Evolutionary conservation across 2,113 vertebrate genomes (phyloP).

Genomic region (Sander lucioperca): DNA sequence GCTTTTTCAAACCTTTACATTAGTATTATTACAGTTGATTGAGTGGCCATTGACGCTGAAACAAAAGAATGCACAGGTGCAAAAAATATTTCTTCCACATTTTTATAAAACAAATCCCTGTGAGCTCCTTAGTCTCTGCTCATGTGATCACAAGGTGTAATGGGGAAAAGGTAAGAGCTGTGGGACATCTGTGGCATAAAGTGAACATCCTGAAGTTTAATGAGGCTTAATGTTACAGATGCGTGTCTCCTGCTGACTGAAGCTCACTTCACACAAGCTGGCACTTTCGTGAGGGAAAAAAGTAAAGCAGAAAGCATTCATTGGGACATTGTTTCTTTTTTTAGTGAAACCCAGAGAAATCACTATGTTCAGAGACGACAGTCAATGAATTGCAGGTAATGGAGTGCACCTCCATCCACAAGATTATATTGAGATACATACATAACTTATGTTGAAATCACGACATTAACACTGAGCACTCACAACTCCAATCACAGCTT

Average conservation of each 20-base stretch:
- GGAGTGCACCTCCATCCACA: background rate
- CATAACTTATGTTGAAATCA: too few species aligned
- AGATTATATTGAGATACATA: background rate
- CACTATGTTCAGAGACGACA: background rate
- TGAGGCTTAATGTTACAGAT: slow-evolving; percentile 63
- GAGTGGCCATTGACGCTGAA: background rate
- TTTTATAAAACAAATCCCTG: slow-evolving; percentile 9
- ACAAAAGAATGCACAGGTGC: background rate
- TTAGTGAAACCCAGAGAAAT: background rate
- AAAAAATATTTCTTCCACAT: background rate
- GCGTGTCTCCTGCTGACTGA: slow-evolving; percentile 46
- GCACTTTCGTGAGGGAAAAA: background rate
- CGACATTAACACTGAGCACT: background rate
- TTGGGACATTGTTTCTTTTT: background rate
- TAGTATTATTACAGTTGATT: background rate
- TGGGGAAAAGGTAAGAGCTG: slow-evolving; percentile 24
- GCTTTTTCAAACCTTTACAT: slow-evolving; percentile 4
- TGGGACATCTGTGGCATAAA: slow-evolving; percentile 32
- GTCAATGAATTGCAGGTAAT: background rate
- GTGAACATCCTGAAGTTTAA: slow-evolving; percentile 52
- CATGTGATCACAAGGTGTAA: slow-evolving; percentile 5
- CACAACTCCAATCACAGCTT: background rate
- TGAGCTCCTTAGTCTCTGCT: slow-evolving; percentile 11
- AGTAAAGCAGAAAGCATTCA: background rate
- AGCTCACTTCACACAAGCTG: slow-evolving; percentile 11